Conservation (phyloP, 2,888 invertebrate species). For the Trissoscelio sp. region DNA sequence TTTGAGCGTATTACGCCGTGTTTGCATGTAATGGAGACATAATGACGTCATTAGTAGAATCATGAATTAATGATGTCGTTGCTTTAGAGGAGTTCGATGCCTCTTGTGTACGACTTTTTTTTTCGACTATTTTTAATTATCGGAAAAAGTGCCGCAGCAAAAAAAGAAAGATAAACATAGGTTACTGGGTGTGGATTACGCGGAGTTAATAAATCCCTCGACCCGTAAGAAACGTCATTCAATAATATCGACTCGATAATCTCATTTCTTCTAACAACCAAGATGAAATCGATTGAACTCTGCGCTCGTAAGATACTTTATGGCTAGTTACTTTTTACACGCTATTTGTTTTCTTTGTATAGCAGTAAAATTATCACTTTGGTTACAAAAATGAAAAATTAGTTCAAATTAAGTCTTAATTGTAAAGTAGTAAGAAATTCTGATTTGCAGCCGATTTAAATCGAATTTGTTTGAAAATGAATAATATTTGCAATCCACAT, state of each 20-base stretch:
- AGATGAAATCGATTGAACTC: constrained; percentile 10
- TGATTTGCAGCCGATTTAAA: too few species aligned
- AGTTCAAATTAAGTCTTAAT: too few species aligned
- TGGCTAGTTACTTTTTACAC: background rate
- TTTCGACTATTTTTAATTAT: too few species aligned
- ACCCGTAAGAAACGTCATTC: constrained; percentile 7
- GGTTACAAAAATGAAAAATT: background rate
- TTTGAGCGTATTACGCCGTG: background rate
- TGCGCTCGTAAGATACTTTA: background rate
- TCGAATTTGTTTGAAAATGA: too few species aligned
- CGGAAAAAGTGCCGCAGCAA: background rate
- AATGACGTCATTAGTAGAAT: constrained; percentile 14
- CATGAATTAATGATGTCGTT: background rate
- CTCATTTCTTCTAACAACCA: constrained; percentile 20
- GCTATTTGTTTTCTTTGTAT: constrained; percentile 7
- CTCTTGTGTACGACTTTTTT: too few species aligned
- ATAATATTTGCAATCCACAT: too few species aligned
- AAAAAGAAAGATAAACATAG: too few species aligned
- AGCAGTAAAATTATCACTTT: background rate
- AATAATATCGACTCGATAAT: constrained; percentile 18
- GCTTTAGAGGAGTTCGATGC: background rate
- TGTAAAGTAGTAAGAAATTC: background rate
- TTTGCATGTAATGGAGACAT: background rate
- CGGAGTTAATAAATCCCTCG: constrained; percentile 11
- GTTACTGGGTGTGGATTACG: constrained; percentile 2